phyloP scores from a whole-genome alignment of 2,797 vertebrate species.

The Prionace glauca region DNA sequence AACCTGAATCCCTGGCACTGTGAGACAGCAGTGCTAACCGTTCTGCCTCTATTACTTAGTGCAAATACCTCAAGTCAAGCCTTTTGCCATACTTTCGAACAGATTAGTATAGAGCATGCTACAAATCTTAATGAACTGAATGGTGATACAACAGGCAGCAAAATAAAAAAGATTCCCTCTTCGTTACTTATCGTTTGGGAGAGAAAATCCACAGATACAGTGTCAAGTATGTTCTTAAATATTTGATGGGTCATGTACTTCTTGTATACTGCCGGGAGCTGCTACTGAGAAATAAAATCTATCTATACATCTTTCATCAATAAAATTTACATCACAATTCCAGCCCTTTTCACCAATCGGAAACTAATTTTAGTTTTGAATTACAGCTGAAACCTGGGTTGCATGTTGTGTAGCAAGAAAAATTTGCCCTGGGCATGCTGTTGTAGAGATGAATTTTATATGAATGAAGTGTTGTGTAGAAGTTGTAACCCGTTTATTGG shows the following conservation, averaged over 20 bases:
- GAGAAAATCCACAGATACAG: not conserved
- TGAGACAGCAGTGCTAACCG: no score
- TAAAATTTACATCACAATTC: not conserved
- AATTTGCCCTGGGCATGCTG: not conserved
- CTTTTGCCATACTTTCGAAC: no score
- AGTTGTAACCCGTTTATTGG: not conserved
- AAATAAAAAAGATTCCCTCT: not conserved
- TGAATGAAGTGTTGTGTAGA: not conserved
- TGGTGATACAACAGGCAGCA: not conserved
- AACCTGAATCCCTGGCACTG: no score
- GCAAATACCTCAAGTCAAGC: not conserved
- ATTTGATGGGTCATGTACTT: not conserved
- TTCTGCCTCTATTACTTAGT: not conserved
- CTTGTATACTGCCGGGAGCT: not conserved
- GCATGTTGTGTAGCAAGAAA: no score
- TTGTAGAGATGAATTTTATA: not conserved
- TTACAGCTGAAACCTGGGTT: not conserved
- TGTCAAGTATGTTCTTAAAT: not conserved
- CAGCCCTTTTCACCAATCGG: not conserved
- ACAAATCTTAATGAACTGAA: not conserved
- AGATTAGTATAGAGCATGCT: not conserved
- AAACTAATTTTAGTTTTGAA: not conserved
- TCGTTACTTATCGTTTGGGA: not conserved
- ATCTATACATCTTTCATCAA: not conserved
- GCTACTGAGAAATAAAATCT: not conserved